Evolutionary conservation across 92 coral and sea anemone genomes (phyloP), one percentile per base, ranked within the genome.

Genomic region (Palythoa caribaeorum): DNA sequence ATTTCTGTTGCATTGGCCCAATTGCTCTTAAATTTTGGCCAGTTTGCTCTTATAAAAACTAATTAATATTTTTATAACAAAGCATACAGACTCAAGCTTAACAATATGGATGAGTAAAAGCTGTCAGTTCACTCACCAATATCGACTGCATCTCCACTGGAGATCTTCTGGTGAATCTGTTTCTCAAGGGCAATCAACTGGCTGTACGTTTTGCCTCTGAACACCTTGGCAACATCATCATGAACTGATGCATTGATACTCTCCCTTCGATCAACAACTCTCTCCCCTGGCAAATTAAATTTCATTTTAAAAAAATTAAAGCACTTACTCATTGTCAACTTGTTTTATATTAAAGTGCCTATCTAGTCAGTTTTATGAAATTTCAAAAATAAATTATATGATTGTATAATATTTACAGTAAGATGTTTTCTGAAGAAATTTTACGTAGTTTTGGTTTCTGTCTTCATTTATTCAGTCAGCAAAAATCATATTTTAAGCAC

Each of bases 131-230:
- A 70, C 39, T 79, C 83, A 97, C 99, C 99, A 71, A 97, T 97
- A 84, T 97, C 99, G 70, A 97, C 99, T 5, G 99, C 97, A 91
- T 94, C 97, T 40, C 98, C 99, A 78, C 96, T 94, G 39, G 97
- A 87, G 38, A 97, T 97, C 87, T 97, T 97, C 88, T 92, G 93
- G 86, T 92, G 84, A 21, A 97, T 97, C 90, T 95, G 97, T 51
- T 92, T 97, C 72, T 96, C 94, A 75, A 97, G 73, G 16, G 96
- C 97, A 28, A 94, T 76, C 20, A 97, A 90, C 71, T 97, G 99
- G 40, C 96, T 90, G 81, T 96, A 92, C 0, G 99, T 95, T 86
- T 97, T 97, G 40, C 96, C 94, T 84, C 65, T 85, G 81, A 97
- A 97, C 68, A 95, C 92, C 73, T 90, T 88, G 54, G 93, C 97